Conservation (phyloP, 2,888 invertebrate species). For the Plebejus anna region DNA sequence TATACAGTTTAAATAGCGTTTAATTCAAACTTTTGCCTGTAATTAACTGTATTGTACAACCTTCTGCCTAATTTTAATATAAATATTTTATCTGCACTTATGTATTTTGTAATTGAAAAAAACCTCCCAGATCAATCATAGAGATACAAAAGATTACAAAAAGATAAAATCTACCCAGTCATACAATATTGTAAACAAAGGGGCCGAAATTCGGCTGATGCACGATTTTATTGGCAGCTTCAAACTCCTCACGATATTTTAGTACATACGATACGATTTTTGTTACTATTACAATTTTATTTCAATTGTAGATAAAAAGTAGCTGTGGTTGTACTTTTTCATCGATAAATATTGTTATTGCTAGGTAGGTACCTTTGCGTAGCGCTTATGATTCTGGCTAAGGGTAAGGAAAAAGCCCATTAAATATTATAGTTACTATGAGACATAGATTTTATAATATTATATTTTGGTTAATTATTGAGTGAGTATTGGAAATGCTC, state of each 20-base stretch:
- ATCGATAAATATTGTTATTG: too few species aligned
- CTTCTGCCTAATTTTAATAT: neutral
- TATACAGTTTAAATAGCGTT: constrained; percentile 5
- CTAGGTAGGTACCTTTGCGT: too few species aligned
- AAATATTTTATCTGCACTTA: neutral
- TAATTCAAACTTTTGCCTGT: neutral
- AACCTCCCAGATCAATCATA: constrained; percentile 10
- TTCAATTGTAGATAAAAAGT: neutral
- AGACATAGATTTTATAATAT: too few species aligned
- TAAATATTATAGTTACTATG: too few species aligned
- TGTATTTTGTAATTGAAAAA: neutral
- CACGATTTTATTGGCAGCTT: constrained; percentile 12
- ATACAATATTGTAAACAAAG: constrained; percentile 17
- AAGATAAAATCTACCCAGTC: neutral
- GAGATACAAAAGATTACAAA: constrained; percentile 7
- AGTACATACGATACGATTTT: constrained; percentile 8
- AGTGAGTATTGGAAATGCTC: too few species aligned
- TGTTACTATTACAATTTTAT: neutral
- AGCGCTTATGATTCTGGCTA: too few species aligned
- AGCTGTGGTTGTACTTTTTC: too few species aligned
- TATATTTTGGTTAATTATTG: too few species aligned
- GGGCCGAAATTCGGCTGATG: neutral
- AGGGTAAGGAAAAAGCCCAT: too few species aligned
- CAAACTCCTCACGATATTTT: neutral
- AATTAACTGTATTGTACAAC: neutral